Base-by-base conservation (phyloP, 2,113 vertebrate genomes). In the Peromyscus polionotus region DNA sequence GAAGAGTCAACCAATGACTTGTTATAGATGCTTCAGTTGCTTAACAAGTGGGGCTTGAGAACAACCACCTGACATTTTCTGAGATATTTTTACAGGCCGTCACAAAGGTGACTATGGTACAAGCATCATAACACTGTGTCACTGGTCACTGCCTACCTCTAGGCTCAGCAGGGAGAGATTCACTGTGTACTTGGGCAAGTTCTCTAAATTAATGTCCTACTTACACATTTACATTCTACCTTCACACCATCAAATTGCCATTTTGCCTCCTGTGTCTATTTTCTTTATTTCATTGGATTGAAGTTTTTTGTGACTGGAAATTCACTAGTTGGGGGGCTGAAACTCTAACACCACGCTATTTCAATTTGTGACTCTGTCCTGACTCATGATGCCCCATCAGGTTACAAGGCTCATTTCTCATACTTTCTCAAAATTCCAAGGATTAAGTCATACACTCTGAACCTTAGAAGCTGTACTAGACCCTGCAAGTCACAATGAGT, bases 21-120 rank as follows among this genome's bases (percentile, higher is more conserved):
- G 63, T 94, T 98, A 92, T 80, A 98, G 97, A 96, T 98, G 90
- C 95, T 98, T 98, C 86, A 98, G 97, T 81, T 96, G 94, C 61
- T 95, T 98, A 98, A 97, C 94, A 96, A 98, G 98, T 93, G 94
- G 96, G 96, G 90, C 88, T 88, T 97, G 51, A 96, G 79, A 73
- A 92, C 48, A 95, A 86, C 96, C 96, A 97, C 97, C 96, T 80
- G 93, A 79, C 77, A 85, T 76, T 68, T 88, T 89, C 24, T 92
- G 91, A 91, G 73, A 24, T 90, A 59, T 67, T 88, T 95, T 92
- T 33, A 84, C 28, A 77, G 20, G 48, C 28, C 28, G 4, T 80
- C 77, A 51, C 36, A 42, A 51, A 31, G 36, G 61, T 19, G 33
- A 45, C 77, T 93, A 90, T 90, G 92, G 57, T 63, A 83, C 73